Evolutionary conservation across 2,113 vertebrate genomes (phyloP), one percentile per base, ranked within the genome.

Genomic region (Cyprinodon brontotheroides): DNA sequence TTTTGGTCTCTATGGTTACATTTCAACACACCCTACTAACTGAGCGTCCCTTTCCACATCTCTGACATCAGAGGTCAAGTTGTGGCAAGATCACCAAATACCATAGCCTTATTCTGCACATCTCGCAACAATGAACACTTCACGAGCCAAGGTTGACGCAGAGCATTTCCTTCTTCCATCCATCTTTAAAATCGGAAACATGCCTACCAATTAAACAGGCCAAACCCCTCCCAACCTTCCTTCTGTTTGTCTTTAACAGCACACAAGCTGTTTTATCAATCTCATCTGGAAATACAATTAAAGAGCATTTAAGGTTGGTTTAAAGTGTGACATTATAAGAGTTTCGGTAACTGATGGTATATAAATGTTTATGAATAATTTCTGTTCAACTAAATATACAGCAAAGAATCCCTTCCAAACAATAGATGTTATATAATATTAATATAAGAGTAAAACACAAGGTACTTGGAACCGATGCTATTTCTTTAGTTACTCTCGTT

Each of bases 111-210:
- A 45, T 74, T 50, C 41, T 45, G 20, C 61, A 39, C 37, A 3
- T 66, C 67, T 71, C 14, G 41, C 53, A 84, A 87, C 79, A 85
- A 76, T 80, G 68, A 70, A 72, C 22, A 14, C 72, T 80, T 87
- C 69, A 63, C 22, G 48, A 78, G 84, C 87, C 81, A 88, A 86
- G 67, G 78, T 74, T 86, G 70, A 75, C 57, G 41, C 66, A 57
- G 67, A 80, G 69, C 10, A 53, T 60, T 76, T 74, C 79, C 81
- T 83, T 41, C 37, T 70, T 41, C 29, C 41, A 50, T 87, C 61
- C 37, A 39, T 87, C 75, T 83, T 77, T 40, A 77, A 86, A 75
- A 87, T 87, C 75, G 1, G 69, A 82, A 77, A 78, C 68, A 4
- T 70, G 71, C 70, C 65, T 45, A 62, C 65, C 69, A 80, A 77